These are phyloP conservation scores for Allygus modestus DNA, from an alignment of 2,888 invertebrate species.

Conservation along the genomic window DNA sequence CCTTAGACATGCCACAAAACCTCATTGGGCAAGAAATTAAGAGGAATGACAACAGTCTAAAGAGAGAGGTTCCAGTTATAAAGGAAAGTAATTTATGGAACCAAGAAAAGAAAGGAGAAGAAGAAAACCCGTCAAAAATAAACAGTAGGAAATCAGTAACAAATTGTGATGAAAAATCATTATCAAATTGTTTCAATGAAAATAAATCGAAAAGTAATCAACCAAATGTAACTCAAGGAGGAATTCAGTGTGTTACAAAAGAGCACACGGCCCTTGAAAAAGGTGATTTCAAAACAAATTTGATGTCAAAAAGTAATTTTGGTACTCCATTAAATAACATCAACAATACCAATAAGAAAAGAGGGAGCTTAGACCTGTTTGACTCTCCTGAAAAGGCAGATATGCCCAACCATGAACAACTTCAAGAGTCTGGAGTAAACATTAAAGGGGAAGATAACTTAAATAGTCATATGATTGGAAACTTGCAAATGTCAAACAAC, in stretches of 20 bases:
- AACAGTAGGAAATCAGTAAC: background rate
- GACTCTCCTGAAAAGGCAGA: slow-evolving; percentile 41
- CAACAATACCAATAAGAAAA: slow-evolving; percentile 4
- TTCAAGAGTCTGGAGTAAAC: background rate
- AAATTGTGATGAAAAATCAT: background rate
- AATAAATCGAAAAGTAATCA: background rate
- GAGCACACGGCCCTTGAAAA: background rate
- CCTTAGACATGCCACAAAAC: background rate
- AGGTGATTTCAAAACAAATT: background rate
- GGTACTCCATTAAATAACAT: background rate
- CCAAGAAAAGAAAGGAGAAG: background rate
- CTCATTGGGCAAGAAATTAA: slow-evolving; percentile 12
- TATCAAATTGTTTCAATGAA: background rate
- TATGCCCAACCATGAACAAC: background rate
- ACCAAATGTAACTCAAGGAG: background rate
- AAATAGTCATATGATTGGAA: background rate
- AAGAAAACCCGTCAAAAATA: background rate
- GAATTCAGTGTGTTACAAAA: background rate
- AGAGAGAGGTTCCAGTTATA: background rate
- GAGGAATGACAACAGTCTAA: background rate
- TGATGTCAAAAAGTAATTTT: slow-evolving; percentile 7
- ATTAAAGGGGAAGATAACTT: slow-evolving; percentile 6
- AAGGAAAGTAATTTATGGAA: background rate
- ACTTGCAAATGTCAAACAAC: background rate
- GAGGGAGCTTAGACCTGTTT: slow-evolving; percentile 57